Conservation (phyloP, 2,113 vertebrate genomes). For the Corythaeola cristata region DNA sequence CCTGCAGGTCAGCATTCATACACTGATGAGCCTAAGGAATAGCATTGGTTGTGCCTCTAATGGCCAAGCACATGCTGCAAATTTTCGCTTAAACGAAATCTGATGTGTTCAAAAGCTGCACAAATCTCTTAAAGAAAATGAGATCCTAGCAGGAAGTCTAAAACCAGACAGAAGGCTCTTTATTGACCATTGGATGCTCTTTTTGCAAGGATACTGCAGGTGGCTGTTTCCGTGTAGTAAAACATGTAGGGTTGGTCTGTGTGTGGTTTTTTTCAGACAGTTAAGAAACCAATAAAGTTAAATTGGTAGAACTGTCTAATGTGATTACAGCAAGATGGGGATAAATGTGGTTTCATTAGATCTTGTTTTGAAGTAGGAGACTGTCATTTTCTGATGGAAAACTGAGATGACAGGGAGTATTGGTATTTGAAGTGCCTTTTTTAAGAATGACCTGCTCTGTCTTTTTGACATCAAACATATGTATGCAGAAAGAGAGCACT, state of each 20-base stretch:
- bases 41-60: not conserved
- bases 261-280: not conserved
- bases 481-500: not conserved
- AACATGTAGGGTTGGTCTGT: not conserved
- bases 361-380: conserved; percentile 16
- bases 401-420: not conserved
- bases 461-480: conserved; percentile 30
- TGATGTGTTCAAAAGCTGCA: not conserved
- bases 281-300: conserved; percentile 30
- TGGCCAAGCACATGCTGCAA: not conserved
- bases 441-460: conserved; percentile 23
- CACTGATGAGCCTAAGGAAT: rapidly evolving
- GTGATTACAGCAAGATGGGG: conserved; percentile 46
- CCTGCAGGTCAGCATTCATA: rapidly evolving
- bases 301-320: conserved; percentile 46
- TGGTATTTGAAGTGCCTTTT: conserved; percentile 38
- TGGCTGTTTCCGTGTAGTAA: not conserved
- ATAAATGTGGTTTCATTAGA: conserved; percentile 35
- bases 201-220: not conserved
- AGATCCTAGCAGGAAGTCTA: conserved; percentile 25
- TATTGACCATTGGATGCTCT: not conserved
- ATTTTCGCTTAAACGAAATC: not conserved
- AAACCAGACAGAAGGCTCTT: conserved; percentile 15
- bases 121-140: conserved; percentile 5
- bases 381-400: conserved; percentile 45